Conservation (phyloP, 2,888 invertebrate genomes). For the Oasisia sp. region DNA sequence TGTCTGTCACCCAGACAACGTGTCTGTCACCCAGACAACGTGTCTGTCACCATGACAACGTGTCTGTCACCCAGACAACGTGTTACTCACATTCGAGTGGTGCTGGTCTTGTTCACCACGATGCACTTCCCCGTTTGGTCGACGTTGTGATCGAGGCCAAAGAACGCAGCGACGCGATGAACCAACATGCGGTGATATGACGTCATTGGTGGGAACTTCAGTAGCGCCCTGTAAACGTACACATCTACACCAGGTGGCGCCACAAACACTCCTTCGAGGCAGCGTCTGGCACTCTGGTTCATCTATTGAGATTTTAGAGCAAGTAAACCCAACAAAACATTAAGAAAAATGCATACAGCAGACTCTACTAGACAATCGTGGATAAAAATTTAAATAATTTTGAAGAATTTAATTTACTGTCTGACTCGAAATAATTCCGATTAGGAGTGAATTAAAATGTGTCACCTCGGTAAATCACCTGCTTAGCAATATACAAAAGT, state of each 20-base stretch:
- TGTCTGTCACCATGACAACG: background rate
- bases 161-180: slow-evolving; percentile 91
- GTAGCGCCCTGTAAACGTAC: slow-evolving; percentile 69
- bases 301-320: background rate
- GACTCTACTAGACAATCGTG: too few relatives aligned
- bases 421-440: too few relatives aligned
- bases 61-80: background rate
- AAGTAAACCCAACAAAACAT: too few relatives aligned
- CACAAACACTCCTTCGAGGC: background rate
- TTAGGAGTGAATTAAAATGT: too few relatives aligned
- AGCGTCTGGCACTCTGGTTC: background rate
- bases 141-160: slow-evolving; percentile 93
- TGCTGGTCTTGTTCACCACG: slow-evolving; percentile 78
- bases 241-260: background rate
- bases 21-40: background rate
- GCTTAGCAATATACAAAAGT: too few relatives aligned
- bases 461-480: too few relatives aligned
- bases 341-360: too few relatives aligned
- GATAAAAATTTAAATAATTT: too few relatives aligned
- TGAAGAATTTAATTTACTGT: too few relatives aligned
- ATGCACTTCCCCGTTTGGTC: slow-evolving; percentile 84
- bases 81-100: slow-evolving; percentile 67
- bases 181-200: slow-evolving; percentile 97
- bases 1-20: background rate
- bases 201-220: slow-evolving; percentile 91